phyloP scores from a whole-genome alignment of 2,797 vertebrate genomes.

The Centropyge bicolor region DNA sequence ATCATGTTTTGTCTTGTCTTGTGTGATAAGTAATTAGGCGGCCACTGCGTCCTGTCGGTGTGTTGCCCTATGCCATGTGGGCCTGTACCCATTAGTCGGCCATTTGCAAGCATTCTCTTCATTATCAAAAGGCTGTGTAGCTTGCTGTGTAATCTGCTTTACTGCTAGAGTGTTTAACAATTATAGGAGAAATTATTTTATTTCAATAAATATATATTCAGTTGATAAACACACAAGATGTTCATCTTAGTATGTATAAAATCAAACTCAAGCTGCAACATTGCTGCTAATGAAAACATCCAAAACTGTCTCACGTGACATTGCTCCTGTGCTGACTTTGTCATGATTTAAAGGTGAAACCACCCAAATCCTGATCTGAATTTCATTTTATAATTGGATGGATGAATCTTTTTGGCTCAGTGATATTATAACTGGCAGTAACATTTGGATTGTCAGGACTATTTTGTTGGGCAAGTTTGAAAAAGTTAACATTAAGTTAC shows the following conservation, averaged over 20 bases:
- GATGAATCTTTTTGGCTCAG: slow-evolving; percentile 1
- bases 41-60: background rate
- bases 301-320: background rate
- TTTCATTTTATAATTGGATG: background rate
- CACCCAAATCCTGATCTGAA: background rate
- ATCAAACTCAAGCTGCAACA: background rate
- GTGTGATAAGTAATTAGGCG: background rate
- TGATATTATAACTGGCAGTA: background rate
- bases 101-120: background rate
- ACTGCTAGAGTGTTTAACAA: background rate
- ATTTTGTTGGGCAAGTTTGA: background rate
- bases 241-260: too few species aligned
- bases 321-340: background rate
- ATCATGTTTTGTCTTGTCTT: background rate
- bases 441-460: background rate
- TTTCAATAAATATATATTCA: background rate
- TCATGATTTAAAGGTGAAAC: slow-evolving; percentile 14
- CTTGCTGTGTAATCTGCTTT: background rate
- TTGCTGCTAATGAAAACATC: background rate
- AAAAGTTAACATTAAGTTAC: background rate
- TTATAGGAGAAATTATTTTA: background rate
- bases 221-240: background rate
- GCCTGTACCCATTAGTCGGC: background rate
- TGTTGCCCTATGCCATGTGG: background rate
- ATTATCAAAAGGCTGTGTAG: background rate